phyloP scores from a whole-genome alignment of 1,140 invertebrate genomes.

The Limonius californicus region DNA sequence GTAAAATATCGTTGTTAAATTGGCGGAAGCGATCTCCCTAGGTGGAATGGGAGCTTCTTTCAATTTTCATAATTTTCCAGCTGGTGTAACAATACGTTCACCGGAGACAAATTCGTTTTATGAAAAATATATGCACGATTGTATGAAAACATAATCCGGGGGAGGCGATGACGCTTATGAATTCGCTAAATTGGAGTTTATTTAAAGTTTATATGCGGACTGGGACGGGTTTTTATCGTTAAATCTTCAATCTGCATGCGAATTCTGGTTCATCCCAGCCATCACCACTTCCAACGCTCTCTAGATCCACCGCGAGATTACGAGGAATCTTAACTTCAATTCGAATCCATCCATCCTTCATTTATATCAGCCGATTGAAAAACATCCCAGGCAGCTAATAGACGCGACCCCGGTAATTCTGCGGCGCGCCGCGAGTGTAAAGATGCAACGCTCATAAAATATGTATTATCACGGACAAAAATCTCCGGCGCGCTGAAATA shows the following conservation, averaged over 20 bases:
- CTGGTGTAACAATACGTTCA: slow-evolving; percentile 21
- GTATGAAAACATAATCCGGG: slow-evolving; percentile 2
- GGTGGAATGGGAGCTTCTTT: slow-evolving; percentile 24
- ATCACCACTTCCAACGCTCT: slow-evolving; percentile 22
- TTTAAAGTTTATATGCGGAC: slow-evolving; percentile 21
- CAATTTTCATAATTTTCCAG: slow-evolving; percentile 39
- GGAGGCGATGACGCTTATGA: neutral
- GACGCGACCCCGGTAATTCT: slow-evolving; percentile 19
- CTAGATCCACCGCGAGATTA: slow-evolving; percentile 28
- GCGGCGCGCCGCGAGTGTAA: slow-evolving; percentile 22
- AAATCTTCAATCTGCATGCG: slow-evolving; percentile 33
- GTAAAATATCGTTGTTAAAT: slow-evolving; percentile 38
- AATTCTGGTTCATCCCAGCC: slow-evolving; percentile 21
- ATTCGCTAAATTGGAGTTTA: slow-evolving; percentile 24
- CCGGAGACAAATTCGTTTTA: slow-evolving; percentile 27
- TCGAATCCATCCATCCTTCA: slow-evolving; percentile 13
- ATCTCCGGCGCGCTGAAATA: slow-evolving; percentile 44
- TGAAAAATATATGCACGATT: slow-evolving; percentile 16
- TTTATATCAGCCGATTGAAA: slow-evolving; percentile 28
- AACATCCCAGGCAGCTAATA: slow-evolving; percentile 25
- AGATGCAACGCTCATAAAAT: slow-evolving; percentile 43
- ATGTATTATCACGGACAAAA: slow-evolving; percentile 45
- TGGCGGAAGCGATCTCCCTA: slow-evolving; percentile 29
- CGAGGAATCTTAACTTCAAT: slow-evolving; percentile 5
- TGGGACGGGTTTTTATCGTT: slow-evolving; percentile 24